Evolutionary conservation across 2,888 invertebrate genomes (phyloP).

Genomic region (Keiferia lycopersicella): DNA sequence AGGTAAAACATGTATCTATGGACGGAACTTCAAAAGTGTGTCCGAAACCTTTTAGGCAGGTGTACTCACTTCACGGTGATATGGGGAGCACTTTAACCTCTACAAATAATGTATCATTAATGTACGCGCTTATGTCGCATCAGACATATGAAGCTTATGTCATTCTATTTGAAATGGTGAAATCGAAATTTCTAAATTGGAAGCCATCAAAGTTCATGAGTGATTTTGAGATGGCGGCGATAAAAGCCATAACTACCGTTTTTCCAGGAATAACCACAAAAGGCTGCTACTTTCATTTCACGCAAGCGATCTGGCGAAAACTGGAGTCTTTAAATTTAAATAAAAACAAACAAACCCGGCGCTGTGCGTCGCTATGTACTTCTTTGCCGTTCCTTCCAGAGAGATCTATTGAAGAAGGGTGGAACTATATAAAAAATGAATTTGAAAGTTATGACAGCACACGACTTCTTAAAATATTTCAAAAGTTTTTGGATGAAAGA

Average conservation of each 20-base stretch:
- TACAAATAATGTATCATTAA: slow-evolving; percentile 26
- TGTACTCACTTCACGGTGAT: slow-evolving; percentile 10
- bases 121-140: slow-evolving; percentile 26
- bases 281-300: slow-evolving; percentile 29
- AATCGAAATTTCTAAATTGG: slow-evolving; percentile 25
- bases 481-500: slow-evolving; percentile 10
- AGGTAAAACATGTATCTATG: neutral
- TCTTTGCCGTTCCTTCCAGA: neutral
- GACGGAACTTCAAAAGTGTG: slow-evolving; percentile 13
- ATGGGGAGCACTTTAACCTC: neutral
- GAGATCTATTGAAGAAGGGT: neutral
- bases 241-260: slow-evolving; percentile 23
- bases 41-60: slow-evolving; percentile 6
- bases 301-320: slow-evolving; percentile 27
- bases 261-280: slow-evolving; percentile 19
- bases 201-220: slow-evolving; percentile 23
- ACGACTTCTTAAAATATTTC: neutral
- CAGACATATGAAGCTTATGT: neutral
- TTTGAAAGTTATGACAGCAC: neutral
- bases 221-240: slow-evolving; percentile 28
- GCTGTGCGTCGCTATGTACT: neutral
- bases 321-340: slow-evolving; percentile 19
- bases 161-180: neutral
- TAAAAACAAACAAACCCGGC: neutral
- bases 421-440: neutral